Evolutionary conservation across 2,113 vertebrate genomes (phyloP), one percentile per base, ranked within the genome.

Genomic region (Caretta caretta): DNA sequence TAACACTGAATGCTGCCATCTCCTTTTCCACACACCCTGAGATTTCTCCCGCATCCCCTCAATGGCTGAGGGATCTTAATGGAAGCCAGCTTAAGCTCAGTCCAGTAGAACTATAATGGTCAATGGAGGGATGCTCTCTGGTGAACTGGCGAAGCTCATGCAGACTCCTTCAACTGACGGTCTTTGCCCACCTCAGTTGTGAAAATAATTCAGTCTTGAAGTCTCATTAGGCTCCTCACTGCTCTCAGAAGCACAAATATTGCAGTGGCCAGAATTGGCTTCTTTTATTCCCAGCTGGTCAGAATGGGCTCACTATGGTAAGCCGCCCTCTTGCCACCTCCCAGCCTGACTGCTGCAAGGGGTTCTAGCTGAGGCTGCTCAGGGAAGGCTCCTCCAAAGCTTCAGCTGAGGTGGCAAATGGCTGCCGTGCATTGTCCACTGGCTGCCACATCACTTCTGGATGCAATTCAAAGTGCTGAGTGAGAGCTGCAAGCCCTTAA

Each of bases 1-100:
- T 90, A 84, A 96, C 94, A 94, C 56, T 88, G 93, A 94, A 80
- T 83, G 92, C 84, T 35, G 31, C 35, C 35, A 35, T 16, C 13
- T 19, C 6, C 31, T 69, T 69, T 69, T 69, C 31, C 31, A 69
- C 65, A 69, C 31, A 69, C 35, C 65, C 65, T 17, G 7, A 69
- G 65, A 69, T 69, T 35, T n/a, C 16, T 19, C 16, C 35, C 8
- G 82, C 59, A 94, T 88, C 80, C 82, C 87, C 82, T 90, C 90
- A 88, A 83, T 76, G 90, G 13, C 90, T 89, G 42, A 72, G 94
- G 76, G 59, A n/a, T 35, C 88, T 95, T 69, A 83, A 53, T 81
- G 10, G 69, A 84, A 80, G 10, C 24, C 72, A 8, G 31, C 95
- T 84, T 19, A 95, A 49, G 51, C 75, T 80, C 22, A 83, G 90